Evolutionary conservation across 2,113 vertebrate species (phyloP), one percentile per base, ranked within the genome.

Genomic region (Misgurnus anguillicaudatus): DNA sequence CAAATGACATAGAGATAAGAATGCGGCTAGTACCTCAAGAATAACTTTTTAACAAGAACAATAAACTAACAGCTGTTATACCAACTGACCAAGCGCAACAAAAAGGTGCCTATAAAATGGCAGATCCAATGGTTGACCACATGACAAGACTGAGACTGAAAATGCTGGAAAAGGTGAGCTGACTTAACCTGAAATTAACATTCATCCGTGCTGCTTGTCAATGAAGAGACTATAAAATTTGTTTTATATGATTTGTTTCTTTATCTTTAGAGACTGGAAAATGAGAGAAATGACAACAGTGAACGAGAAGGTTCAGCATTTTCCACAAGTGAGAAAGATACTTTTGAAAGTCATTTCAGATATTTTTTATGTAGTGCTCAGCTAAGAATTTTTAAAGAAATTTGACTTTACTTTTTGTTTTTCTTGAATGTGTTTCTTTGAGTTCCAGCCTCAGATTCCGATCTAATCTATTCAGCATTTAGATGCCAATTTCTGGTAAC

Each of bases 131-230:
- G 62, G 68, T 91, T 61, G 94, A 96, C 85, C 90, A 92, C 47
- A 90, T 96, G 88, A 86, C 92, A 36, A 89, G 19, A 1, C 87
- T 96, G 69, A 93, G 90, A 53, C 82, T 96, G 60, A 94, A 85
- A 75, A 88, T 95, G 41, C 83, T 96, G 14, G 90, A 95, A 82
- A 95, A 94, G 94, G 95, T 95, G 84, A 84, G 83, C 31, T 45
- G 39, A 0, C 66, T 38, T 57, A 4, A 64, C n/a, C 65, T 16
- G 1, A 57, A 38, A 39, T 9, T 39, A 17, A 39, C 9, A 21
- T 39, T 55, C 48, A 70, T 9, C 5, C n/a, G n/a, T 36, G 3
- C n/a, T 7, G 7, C n/a, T 4, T 13, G 47, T n/a, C 17, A 4
- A 57, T 13, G 6, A 36, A 13, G 36, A 42, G 4, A 72, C 4